Evolutionary conservation across 2,113 vertebrate genomes (phyloP).

Genomic region (Empidonax alnorum): DNA sequence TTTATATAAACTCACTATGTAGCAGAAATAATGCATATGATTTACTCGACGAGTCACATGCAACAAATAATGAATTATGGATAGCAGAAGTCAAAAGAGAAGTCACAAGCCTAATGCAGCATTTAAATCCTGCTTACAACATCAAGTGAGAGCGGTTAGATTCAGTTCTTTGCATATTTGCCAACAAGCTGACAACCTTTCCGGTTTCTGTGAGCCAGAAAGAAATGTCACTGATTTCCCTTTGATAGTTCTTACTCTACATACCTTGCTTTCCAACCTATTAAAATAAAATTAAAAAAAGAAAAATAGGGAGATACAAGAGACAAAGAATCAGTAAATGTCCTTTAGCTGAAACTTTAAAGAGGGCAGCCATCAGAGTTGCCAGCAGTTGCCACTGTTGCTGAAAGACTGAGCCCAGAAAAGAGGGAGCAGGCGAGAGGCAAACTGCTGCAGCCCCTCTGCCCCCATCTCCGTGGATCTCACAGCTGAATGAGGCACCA

Average conservation of each 20-base stretch:
- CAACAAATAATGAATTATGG: conserved; percentile 28
- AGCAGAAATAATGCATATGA: not conserved
- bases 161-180: conserved; percentile 14
- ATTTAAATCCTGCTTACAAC: conserved; percentile 39
- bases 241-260: not conserved
- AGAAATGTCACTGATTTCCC: not conserved
- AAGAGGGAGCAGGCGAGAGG: not conserved
- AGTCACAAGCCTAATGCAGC: not conserved
- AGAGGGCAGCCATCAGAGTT: not conserved
- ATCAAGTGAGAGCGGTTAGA: not conserved
- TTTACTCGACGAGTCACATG: not conserved
- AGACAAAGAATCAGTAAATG: not conserved
- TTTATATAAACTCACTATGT: not conserved
- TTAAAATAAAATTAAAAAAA: not conserved
- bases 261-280: not conserved
- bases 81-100: not conserved
- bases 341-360: not conserved
- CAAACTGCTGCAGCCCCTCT: not conserved
- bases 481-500: not conserved
- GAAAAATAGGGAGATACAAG: not conserved
- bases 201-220: not conserved
- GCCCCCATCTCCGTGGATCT: accelerated
- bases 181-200: not conserved
- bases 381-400: not conserved
- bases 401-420: not conserved